Evolutionary conservation across 2,888 invertebrate species (phyloP).

Genomic region (Ophioninae sp.): DNA sequence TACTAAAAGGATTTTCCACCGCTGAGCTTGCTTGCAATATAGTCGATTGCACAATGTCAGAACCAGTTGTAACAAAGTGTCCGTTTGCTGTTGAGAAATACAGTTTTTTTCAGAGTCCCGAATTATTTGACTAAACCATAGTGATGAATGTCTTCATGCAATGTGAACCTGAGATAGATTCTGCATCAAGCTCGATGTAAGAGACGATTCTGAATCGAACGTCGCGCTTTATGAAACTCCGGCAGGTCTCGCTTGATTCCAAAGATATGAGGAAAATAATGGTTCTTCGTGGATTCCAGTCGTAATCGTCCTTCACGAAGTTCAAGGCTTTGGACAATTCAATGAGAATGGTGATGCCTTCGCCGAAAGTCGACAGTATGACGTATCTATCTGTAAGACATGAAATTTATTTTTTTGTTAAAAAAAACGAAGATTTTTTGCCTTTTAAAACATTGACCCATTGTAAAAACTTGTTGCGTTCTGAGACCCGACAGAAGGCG

Average conservation of each 20-base stretch:
- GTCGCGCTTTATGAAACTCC: conserved; percentile 66
- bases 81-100: conserved; percentile 67
- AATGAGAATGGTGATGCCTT: conserved; percentile 71
- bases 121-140: not conserved
- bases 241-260: conserved; percentile 70
- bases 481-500: too few relatives aligned
- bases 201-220: conserved; percentile 70
- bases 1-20: conserved; percentile 58
- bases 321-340: conserved; percentile 72
- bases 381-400: conserved; percentile 74
- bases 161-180: conserved; percentile 68
- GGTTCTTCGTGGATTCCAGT: conserved; percentile 75
- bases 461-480: too few relatives aligned
- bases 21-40: conserved; percentile 69
- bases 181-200: conserved; percentile 72
- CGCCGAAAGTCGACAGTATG: conserved; percentile 72
- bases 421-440: not conserved
- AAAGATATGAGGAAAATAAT: conserved; percentile 75
- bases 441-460: not conserved
- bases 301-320: conserved; percentile 65
- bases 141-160: conserved; percentile 15
- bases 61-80: conserved; percentile 72
- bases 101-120: not conserved
- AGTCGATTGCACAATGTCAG: conserved; percentile 73
- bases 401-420: not conserved